Percentiles rank a stretch among this genome's conserved stretches.
Evolutionary conservation across 2,888 invertebrate species (phyloP).

Genomic region (Bursaphelenchus okinawaensis): DNA sequence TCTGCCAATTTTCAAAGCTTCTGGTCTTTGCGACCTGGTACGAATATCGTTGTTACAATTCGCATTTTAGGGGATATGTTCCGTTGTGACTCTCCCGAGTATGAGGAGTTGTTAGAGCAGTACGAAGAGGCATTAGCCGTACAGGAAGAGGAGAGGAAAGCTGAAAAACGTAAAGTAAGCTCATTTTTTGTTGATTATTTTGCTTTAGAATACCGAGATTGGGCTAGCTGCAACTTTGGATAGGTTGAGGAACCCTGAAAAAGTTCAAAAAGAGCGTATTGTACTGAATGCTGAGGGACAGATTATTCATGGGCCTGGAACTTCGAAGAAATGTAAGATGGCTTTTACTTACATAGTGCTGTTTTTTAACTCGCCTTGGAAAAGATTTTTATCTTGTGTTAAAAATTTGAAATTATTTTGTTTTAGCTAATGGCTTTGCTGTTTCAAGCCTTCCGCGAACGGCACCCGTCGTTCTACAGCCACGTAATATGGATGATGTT

Average conservation of each 20-base stretch:
- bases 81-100: slow-evolving; percentile 18
- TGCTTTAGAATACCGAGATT: slow-evolving; percentile 17
- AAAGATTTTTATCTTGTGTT: too few species aligned
- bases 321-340: not conserved
- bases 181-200: slow-evolving; percentile 11
- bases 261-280: slow-evolving; percentile 19
- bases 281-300: slow-evolving; percentile 18
- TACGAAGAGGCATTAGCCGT: slow-evolving; percentile 16
- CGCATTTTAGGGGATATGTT: slow-evolving; percentile 12
- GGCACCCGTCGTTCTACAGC: slow-evolving; percentile 28
- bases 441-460: slow-evolving; percentile 5
- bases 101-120: slow-evolving; percentile 23
- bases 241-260: slow-evolving; percentile 15
- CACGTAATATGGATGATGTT: slow-evolving; percentile 28
- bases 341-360: not conserved
- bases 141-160: slow-evolving; percentile 18
- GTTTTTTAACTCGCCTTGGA: not conserved
- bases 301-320: slow-evolving; percentile 21
- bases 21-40: not conserved
- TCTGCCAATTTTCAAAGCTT: not conserved
- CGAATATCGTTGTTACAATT: not conserved
- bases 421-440: not conserved
- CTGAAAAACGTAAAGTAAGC: slow-evolving; percentile 9
- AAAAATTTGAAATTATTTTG: too few species aligned
- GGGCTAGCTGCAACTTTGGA: slow-evolving; percentile 20